Evolutionary conservation across 2,888 invertebrate species (phyloP).

Genomic region (Trisateles emortualis): DNA sequence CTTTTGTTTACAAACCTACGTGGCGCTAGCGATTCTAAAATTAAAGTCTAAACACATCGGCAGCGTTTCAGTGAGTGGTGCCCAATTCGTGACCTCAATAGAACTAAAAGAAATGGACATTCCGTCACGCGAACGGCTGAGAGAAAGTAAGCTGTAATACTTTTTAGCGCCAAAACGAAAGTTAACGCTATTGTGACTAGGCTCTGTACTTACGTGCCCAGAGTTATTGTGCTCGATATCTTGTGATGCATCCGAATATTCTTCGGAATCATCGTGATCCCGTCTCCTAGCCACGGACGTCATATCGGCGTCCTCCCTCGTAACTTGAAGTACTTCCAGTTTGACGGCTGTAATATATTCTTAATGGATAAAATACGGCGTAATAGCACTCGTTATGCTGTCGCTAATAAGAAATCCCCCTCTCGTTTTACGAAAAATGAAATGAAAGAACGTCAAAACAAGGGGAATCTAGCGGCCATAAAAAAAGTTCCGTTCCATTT

Average conservation of each 20-base stretch:
- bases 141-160: slow-evolving; percentile 81
- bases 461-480: slow-evolving; percentile 78
- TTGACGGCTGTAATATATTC: slow-evolving; percentile 66
- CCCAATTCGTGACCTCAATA: slow-evolving; percentile 82
- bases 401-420: slow-evolving; percentile 63
- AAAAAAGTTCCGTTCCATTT: slow-evolving; percentile 65
- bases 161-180: slow-evolving; percentile 81
- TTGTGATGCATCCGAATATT: slow-evolving; percentile 83
- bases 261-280: slow-evolving; percentile 80
- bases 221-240: slow-evolving; percentile 80
- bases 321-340: slow-evolving; percentile 81
- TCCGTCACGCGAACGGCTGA: slow-evolving; percentile 78
- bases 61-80: slow-evolving; percentile 73
- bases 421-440: slow-evolving; percentile 65
- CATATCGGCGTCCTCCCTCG: slow-evolving; percentile 79
- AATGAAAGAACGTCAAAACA: slow-evolving; percentile 82
- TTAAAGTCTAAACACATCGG: slow-evolving; percentile 66
- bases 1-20: slow-evolving; percentile 60
- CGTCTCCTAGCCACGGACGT: slow-evolving; percentile 79
- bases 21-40: slow-evolving; percentile 59
- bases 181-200: slow-evolving; percentile 54
- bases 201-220: slow-evolving; percentile 75
- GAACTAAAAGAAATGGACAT: slow-evolving; percentile 82
- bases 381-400: slow-evolving; percentile 60
- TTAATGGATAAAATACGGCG: slow-evolving; percentile 55